A percentile compares a stretch with the other conserved stretches of the same genome.
Conservation (phyloP, 2,797 vertebrate genomes). For the Paramormyrops hopkinsi region DNA sequence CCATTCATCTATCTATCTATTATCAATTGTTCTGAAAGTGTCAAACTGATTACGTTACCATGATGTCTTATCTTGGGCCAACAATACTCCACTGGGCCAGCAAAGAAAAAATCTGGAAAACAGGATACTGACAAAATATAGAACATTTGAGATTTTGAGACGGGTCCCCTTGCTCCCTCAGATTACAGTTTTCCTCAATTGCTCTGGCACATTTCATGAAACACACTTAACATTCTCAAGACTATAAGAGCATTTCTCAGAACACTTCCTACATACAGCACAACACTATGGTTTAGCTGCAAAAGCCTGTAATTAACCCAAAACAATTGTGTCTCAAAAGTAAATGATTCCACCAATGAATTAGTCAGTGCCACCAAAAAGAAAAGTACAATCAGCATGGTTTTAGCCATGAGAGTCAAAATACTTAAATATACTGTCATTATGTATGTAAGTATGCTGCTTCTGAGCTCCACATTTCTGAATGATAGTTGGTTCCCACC, state of each 20-base stretch:
- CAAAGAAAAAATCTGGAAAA: neutral
- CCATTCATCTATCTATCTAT: neutral
- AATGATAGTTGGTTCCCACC: neutral
- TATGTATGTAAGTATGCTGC: no score
- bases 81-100: neutral
- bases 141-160: neutral
- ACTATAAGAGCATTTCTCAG: neutral
- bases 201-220: neutral
- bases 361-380: neutral
- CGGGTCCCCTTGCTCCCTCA: neutral
- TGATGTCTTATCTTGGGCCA: constrained; percentile 13
- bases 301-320: neutral
- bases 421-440: no score
- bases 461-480: neutral
- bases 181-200: neutral
- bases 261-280: neutral
- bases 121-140: neutral
- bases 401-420: no score
- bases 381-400: neutral
- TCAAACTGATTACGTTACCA: constrained; percentile 13
- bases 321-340: neutral
- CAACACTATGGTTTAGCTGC: neutral
- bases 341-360: neutral
- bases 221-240: neutral
- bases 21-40: neutral